A percentile compares a stretch with the other conserved stretches of the same genome.
Evolutionary conservation across 2,888 invertebrate genomes (phyloP).

Genomic region (Hipparchia sbordonii): DNA sequence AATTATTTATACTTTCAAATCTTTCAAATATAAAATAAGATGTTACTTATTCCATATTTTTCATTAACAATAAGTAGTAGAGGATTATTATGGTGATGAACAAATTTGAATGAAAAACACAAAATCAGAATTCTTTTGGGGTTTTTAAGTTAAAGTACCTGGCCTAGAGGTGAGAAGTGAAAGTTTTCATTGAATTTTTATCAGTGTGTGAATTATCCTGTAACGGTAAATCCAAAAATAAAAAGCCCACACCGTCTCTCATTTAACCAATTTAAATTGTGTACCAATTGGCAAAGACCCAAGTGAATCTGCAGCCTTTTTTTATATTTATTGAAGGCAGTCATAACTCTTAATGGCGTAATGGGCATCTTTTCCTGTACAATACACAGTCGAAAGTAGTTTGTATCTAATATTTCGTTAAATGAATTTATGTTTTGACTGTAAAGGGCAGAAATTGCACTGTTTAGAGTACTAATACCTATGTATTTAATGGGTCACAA

Average conservation of each 20-base stretch:
- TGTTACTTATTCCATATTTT: no score
- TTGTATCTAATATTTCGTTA: neutral
- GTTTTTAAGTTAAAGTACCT: no score
- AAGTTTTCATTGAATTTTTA: no score
- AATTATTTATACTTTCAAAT: no score
- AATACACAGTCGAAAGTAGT: neutral
- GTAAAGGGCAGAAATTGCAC: neutral
- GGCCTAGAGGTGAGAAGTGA: no score
- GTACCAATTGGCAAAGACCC: conserved; percentile 1
- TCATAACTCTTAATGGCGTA: conserved; percentile 5
- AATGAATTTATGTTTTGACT: neutral
- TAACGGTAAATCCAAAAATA: neutral
- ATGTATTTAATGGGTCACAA: no score
- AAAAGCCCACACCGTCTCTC: neutral
- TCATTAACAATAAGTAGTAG: no score
- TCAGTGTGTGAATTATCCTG: neutral
- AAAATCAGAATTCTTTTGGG: neutral
- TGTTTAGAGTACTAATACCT: no score
- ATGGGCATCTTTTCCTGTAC: neutral
- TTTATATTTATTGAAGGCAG: conserved; percentile 9
- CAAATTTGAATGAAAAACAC: no score
- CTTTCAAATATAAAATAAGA: no score
- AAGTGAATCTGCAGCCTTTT: conserved; percentile 2
- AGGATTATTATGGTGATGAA: no score
- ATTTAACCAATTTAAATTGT: conserved; percentile 17